A percentile compares a stretch with the other conserved stretches of the same genome.
Evolutionary conservation across 2,797 vertebrate genomes (phyloP).

Genomic region (Ceyx erithaca): DNA sequence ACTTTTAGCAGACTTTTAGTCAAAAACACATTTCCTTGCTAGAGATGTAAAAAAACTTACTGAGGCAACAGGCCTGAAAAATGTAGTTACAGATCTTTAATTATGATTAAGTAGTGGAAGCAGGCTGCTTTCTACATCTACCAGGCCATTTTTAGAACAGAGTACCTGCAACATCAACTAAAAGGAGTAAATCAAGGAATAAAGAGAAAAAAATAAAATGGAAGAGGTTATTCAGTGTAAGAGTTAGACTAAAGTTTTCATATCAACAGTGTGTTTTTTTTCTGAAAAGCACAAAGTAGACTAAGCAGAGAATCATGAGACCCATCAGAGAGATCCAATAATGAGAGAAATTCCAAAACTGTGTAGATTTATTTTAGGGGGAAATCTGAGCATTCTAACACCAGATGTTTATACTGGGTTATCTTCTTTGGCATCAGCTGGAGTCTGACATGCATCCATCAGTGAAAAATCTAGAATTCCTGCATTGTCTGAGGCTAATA

Average conservation of each 20-base stretch:
- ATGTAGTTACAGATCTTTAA: not conserved
- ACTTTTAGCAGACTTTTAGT: not conserved
- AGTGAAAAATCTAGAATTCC: conserved; percentile 15
- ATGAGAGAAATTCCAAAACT: conserved; percentile 3
- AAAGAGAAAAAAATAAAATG: not conserved
- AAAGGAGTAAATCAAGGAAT: not conserved
- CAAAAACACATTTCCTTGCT: not conserved
- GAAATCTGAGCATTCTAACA: conserved; percentile 18
- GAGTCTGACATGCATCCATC: conserved; percentile 10
- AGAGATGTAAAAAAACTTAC: not conserved
- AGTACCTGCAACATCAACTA: not conserved
- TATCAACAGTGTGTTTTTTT: not conserved
- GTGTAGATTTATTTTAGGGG: not conserved
- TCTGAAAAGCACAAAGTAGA: not conserved
- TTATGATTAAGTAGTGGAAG: not conserved
- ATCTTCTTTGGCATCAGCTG: conserved; percentile 27
- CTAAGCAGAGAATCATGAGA: not conserved
- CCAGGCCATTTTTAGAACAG: not conserved
- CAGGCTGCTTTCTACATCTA: not conserved
- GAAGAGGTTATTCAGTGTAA: not conserved
- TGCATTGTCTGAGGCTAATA: not conserved
- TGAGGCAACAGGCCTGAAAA: not conserved
- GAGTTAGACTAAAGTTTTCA: not conserved
- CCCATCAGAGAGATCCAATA: not conserved
- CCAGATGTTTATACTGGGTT: conserved; percentile 9